A percentile compares a stretch with the other conserved stretches of the same genome.
These are phyloP conservation scores for Tragelaphus strepsiceros DNA, from an alignment of 2,113 vertebrate species.

Conservation along the genomic window DNA sequence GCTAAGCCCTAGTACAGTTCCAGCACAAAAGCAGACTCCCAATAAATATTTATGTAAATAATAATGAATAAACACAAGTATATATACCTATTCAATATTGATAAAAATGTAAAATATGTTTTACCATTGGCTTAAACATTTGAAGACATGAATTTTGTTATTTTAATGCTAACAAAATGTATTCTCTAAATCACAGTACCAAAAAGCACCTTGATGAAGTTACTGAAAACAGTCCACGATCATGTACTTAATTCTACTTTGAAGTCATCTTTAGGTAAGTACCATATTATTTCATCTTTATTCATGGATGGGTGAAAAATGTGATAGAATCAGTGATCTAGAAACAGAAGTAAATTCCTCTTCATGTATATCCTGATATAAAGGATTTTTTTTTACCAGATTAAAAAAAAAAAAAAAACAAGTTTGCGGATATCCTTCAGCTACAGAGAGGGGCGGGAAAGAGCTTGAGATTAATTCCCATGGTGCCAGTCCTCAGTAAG, in stretches of 20 bases:
- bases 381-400: not conserved
- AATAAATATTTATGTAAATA: not conserved
- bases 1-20: not conserved
- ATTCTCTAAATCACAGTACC: not conserved
- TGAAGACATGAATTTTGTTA: not conserved
- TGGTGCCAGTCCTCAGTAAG: not conserved
- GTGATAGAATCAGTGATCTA: not conserved
- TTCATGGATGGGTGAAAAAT: not conserved
- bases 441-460: not conserved
- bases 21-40: not conserved
- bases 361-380: not conserved
- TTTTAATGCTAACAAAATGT: not conserved
- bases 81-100: not conserved
- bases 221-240: not conserved
- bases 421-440: not conserved
- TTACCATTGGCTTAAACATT: not conserved
- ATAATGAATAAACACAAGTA: not conserved
- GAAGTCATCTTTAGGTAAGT: not conserved
- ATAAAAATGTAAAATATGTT: not conserved
- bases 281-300: not conserved
- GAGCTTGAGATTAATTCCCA: not conserved
- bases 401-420: not conserved
- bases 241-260: not conserved
- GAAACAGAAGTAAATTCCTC: not conserved
- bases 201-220: not conserved